Percentiles rank a stretch among this genome's conserved stretches.
Conservation (phyloP, 2,113 vertebrate genomes). For the Oophaga pumilio region DNA sequence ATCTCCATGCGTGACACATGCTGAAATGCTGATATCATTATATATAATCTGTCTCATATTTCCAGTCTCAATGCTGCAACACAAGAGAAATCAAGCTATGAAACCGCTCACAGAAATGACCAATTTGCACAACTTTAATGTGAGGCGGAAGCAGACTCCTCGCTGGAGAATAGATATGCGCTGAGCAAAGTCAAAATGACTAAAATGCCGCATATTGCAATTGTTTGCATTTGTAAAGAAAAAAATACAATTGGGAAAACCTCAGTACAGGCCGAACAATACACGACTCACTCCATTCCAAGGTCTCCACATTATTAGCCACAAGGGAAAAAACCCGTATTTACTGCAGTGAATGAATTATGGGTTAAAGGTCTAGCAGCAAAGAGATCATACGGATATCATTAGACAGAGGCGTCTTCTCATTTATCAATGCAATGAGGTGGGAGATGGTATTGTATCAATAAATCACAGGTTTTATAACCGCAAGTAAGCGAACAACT, state of each 20-base stretch:
- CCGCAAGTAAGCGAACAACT: neutral
- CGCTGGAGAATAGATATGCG: neutral
- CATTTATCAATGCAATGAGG: neutral
- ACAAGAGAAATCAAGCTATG: slow-evolving; percentile 38
- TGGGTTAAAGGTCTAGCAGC: neutral
- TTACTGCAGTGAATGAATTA: neutral
- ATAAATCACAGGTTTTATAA: neutral
- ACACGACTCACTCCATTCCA: neutral
- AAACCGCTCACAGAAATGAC: neutral
- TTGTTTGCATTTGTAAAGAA: neutral
- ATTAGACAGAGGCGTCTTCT: neutral
- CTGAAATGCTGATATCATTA: neutral
- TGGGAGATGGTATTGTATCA: neutral
- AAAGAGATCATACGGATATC: neutral
- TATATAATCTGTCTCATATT: slow-evolving; percentile 9
- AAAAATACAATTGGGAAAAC: neutral
- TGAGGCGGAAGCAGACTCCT: neutral
- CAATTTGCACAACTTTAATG: neutral
- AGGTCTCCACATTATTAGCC: neutral
- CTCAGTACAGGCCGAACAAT: neutral
- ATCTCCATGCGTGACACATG: neutral
- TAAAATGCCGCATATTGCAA: neutral
- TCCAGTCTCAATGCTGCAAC: neutral
- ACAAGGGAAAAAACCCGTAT: neutral
- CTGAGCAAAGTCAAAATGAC: neutral